phyloP scores from a whole-genome alignment of 2,797 vertebrate genomes.

The Sarcophilus harrisii region DNA sequence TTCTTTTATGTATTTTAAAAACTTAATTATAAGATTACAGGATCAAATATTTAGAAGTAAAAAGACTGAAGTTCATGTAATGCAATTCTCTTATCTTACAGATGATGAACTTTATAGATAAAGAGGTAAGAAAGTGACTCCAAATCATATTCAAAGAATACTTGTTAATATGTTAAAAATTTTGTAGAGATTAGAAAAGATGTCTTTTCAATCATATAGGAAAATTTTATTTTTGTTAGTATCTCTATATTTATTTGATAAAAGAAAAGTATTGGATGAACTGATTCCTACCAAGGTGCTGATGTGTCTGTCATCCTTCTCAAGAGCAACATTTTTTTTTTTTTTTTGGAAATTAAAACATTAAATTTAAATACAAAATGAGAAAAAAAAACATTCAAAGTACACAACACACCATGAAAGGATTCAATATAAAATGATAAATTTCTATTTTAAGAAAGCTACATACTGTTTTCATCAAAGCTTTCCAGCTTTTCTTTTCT shows the following conservation, averaged over 20 bases:
- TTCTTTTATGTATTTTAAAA: not conserved
- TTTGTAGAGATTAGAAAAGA: not conserved
- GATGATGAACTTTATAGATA: not conserved
- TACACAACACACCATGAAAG: no score
- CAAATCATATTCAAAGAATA: not conserved
- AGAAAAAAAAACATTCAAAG: no score
- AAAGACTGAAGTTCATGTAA: not conserved
- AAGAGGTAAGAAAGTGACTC: not conserved
- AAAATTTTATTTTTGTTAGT: not conserved
- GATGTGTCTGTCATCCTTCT: not conserved
- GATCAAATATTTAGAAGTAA: not conserved
- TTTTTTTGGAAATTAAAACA: no score
- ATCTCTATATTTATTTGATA: not conserved
- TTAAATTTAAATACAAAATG: no score
- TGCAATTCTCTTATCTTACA: not conserved
- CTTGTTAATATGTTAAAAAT: not conserved
- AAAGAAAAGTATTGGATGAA: not conserved
- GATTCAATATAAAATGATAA: no score
- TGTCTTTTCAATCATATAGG: not conserved
- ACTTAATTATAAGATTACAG: not conserved
- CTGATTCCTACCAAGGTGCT: not conserved
- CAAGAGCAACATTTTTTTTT: not conserved
- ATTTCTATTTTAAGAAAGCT: no score
- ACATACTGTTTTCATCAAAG: no score
- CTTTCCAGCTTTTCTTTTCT: no score